Conservation (phyloP, 2,888 invertebrate species). For the Drosophila maculinotata region DNA sequence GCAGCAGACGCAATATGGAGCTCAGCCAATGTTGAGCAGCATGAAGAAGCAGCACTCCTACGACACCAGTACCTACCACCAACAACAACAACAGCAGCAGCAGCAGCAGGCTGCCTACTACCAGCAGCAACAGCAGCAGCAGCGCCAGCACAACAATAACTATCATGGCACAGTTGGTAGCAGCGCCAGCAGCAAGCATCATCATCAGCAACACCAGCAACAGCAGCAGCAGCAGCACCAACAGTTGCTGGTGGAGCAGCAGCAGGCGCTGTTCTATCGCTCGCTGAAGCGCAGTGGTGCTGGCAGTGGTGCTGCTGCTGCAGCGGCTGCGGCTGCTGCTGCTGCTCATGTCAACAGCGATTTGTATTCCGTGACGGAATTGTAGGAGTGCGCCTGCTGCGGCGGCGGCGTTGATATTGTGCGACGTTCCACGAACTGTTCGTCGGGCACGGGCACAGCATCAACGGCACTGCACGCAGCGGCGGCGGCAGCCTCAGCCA, state of each 20-base stretch:
- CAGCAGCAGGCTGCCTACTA: constrained; percentile 61
- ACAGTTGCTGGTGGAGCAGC: constrained; percentile 64
- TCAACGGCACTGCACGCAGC: constrained; percentile 79
- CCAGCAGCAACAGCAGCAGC: constrained; percentile 56
- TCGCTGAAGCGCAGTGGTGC: constrained; percentile 85
- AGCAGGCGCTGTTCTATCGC: constrained; percentile 83
- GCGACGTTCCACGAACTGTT: constrained; percentile 79
- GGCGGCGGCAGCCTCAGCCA: constrained; percentile 69
- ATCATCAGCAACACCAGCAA: constrained; percentile 72
- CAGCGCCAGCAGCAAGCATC: constrained; percentile 50
- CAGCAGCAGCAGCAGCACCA: constrained; percentile 70
- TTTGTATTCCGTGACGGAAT: constrained; percentile 91
- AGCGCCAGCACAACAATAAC: constrained; percentile 74
- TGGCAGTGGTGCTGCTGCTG: constrained; percentile 23
- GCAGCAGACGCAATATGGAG: constrained; percentile 48
- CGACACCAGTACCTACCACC: constrained; percentile 77
- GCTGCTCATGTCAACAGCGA: constrained; percentile 86
- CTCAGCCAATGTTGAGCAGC: constrained; percentile 53
- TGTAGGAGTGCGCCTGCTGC: constrained; percentile 87
- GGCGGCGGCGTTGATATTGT: constrained; percentile 85
- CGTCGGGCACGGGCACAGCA: constrained; percentile 71
- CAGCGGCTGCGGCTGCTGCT: constrained; percentile 30
- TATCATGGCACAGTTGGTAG: constrained; percentile 50
- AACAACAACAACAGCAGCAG: constrained; percentile 74
- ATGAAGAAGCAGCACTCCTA: constrained; percentile 83